Percentiles rank a stretch among this genome's conserved stretches.
Conservation (phyloP, 2,113 vertebrate species). For the Pomatorhinus ruficollis region DNA sequence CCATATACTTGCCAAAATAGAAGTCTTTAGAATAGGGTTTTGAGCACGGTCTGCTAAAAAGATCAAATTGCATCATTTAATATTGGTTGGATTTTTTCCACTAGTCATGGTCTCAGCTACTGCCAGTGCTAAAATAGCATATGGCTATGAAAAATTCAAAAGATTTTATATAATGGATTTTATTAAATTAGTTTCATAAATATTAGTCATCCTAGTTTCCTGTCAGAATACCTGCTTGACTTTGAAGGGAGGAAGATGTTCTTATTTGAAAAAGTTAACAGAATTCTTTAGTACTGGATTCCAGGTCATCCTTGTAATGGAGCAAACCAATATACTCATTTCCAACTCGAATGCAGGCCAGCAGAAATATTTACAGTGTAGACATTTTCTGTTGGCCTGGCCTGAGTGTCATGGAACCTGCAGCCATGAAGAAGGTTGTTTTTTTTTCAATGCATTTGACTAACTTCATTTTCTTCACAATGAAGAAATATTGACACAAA, state of each 20-base stretch:
- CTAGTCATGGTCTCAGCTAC: neutral
- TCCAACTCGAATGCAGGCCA: neutral
- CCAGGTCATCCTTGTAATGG: neutral
- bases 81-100: conserved; percentile 34
- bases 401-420: neutral
- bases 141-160: conserved; percentile 29
- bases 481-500: neutral
- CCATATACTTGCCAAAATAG: neutral
- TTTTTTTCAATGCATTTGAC: neutral
- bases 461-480: neutral
- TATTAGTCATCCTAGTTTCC: neutral
- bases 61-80: conserved; percentile 32
- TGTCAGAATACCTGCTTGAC: neutral
- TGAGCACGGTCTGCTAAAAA: neutral
- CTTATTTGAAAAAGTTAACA: neutral
- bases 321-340: neutral
- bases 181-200: conserved; percentile 16
- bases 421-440: neutral
- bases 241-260: neutral
- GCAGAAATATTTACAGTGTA: neutral
- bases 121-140: conserved; percentile 25
- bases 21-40: neutral
- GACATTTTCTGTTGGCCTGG: neutral
- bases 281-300: neutral
- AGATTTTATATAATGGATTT: conserved; percentile 13